phyloP scores from a whole-genome alignment of 2,888 invertebrate genomes.

The Amphimallon solstitiale region DNA sequence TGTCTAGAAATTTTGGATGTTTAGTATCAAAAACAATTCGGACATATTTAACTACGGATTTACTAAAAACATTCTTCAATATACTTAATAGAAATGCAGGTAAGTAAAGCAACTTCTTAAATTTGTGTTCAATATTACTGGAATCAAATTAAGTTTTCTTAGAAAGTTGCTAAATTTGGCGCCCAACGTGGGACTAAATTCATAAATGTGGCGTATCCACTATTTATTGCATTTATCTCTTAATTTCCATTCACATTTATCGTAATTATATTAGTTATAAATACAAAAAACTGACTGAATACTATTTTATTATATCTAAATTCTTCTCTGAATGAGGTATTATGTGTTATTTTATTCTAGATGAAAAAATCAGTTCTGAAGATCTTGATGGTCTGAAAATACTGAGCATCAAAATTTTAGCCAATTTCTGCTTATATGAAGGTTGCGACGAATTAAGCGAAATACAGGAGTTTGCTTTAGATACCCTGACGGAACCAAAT shows the following conservation, averaged over 20 bases:
- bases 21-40: constrained; percentile 30
- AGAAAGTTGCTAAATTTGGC: no score
- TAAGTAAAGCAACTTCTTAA: constrained; percentile 27
- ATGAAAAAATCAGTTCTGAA: constrained; percentile 40
- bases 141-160: not conserved
- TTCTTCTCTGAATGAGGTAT: no score
- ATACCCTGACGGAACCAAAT: constrained; percentile 47
- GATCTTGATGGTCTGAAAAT: constrained; percentile 41
- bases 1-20: constrained; percentile 36
- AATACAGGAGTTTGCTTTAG: constrained; percentile 49
- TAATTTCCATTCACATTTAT: no score
- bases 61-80: constrained; percentile 42
- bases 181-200: no score
- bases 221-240: no score
- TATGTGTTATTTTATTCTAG: constrained; percentile 8
- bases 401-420: constrained; percentile 45
- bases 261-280: no score
- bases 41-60: constrained; percentile 29
- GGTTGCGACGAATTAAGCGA: constrained; percentile 41
- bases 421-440: constrained; percentile 51
- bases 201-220: no score
- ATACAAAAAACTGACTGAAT: no score
- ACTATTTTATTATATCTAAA: no score
- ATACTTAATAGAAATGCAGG: constrained; percentile 38
- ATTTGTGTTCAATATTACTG: not conserved